Evolutionary conservation across 2,797 vertebrate genomes (phyloP), one percentile per base, ranked within the genome.

Genomic region (Notoglanidium macrostoma): DNA sequence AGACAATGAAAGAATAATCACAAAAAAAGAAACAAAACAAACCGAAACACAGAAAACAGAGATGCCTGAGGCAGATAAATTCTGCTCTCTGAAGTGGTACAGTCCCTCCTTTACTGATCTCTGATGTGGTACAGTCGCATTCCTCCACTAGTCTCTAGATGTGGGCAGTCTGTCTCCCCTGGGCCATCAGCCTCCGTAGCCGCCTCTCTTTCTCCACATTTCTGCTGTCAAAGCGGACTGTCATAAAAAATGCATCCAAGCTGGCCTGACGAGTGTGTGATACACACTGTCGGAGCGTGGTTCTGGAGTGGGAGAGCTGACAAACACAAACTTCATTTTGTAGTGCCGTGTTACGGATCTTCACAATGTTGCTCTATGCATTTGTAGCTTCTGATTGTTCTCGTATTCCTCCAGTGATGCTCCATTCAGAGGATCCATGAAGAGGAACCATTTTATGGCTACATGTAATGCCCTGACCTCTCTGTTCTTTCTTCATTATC

Each of bases 201-300:
- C 11, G 51, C 63, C 35, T 70, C 57, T n/a, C 74, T 79, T 51
- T 79, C 82, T 84, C 73, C 73, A 57, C 74, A 49, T 68, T 26
- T 78, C 82, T 87, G 74, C 83, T 87, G 82, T 87, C 87, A 85
- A 87, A 87, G 51, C 73, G 14, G 12, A 74, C 74, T 32, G 54
- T 87, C 87, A 87, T 85, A 80, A 84, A 84, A 85, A 78, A 89
- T 74, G 68, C 83, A 84, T 80, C 65, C 84, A 88, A 88, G 86
- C 46, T 40, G 40, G 26, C 79, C 40, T 86, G 29, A 40, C 19
- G 55, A 82, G 78, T 8, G 51, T 40, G 82, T 70, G 70, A 77
- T 67, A 44, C 59, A 77, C 73, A 68, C 82, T 46, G 65, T 12
- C 63, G 44, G 44, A 85, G 26, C 63, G 44, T 40, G 73, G 29